Evolutionary conservation across 2,888 invertebrate species (phyloP).

Genomic region (Acanthosepion pharaonis): DNA sequence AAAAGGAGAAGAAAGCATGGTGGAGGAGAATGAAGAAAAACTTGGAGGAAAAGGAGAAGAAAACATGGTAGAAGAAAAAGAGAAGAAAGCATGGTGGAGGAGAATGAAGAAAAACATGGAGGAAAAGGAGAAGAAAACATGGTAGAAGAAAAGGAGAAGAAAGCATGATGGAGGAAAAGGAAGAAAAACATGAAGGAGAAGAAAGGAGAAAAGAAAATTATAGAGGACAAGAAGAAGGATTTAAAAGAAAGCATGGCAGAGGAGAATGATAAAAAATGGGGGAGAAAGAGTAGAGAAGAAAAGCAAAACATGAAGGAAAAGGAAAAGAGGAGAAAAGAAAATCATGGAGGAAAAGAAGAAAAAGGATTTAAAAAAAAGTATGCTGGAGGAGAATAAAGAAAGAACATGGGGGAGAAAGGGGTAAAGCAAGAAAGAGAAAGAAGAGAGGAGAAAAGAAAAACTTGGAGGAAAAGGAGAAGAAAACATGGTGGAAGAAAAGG

Average conservation of each 20-base stretch:
- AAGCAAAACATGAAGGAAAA: no score
- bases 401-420: background rate
- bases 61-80: no score
- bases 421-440: background rate
- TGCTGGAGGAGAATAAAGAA: background rate
- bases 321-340: background rate
- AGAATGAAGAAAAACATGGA: background rate
- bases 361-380: background rate
- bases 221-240: background rate
- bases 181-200: background rate
- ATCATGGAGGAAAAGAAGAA: background rate
- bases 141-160: background rate
- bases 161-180: no score
- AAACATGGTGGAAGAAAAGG: background rate
- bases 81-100: background rate
- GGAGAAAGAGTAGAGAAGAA: background rate
- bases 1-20: no score
- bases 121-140: no score
- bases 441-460: background rate
- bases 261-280: background rate
- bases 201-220: no score
- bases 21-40: no score
- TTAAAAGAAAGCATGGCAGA: background rate
- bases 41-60: no score
- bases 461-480: background rate